phyloP scores from a whole-genome alignment of 2,888 invertebrate species.

The Malthinus seriepunctatus region DNA sequence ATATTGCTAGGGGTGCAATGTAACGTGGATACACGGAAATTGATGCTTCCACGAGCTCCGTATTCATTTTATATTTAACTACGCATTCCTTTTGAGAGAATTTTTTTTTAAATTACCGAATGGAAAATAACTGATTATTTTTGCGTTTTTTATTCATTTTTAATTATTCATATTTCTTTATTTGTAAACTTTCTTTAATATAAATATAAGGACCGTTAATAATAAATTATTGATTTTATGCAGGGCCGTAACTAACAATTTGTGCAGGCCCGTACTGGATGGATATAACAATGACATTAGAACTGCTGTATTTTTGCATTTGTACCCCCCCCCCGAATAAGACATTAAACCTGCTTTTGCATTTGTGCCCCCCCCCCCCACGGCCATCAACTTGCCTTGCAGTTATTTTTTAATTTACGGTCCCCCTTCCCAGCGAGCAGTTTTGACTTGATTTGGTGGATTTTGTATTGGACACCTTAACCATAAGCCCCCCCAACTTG shows the following conservation, averaged over 20 bases:
- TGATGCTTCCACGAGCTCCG: conserved; percentile 13
- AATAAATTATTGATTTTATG: too few relatives aligned
- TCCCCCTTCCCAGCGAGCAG: too few relatives aligned
- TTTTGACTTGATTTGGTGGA: too few relatives aligned
- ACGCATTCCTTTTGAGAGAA: conserved; percentile 2
- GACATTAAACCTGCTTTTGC: too few relatives aligned
- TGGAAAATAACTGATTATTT: conserved; percentile 1
- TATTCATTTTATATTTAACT: conserved; percentile 7
- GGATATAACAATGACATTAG: too few relatives aligned
- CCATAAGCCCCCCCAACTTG: too few relatives aligned
- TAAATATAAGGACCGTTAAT: background rate
- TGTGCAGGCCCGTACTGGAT: background rate
- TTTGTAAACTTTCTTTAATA: background rate
- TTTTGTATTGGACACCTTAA: too few relatives aligned
- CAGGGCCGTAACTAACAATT: background rate
- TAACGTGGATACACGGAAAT: conserved; percentile 10
- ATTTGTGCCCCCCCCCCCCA: too few relatives aligned
- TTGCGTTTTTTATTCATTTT: background rate
- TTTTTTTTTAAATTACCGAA: background rate
- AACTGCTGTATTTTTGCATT: too few relatives aligned
- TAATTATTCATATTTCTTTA: background rate
- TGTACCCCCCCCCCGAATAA: too few relatives aligned
- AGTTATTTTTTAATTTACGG: too few relatives aligned
- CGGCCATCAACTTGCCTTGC: too few relatives aligned
- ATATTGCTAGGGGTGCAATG: conserved; percentile 29